These are phyloP conservation scores for Neodon shergylaensis DNA, from an alignment of 2,113 vertebrate species.

Conservation along the genomic window DNA sequence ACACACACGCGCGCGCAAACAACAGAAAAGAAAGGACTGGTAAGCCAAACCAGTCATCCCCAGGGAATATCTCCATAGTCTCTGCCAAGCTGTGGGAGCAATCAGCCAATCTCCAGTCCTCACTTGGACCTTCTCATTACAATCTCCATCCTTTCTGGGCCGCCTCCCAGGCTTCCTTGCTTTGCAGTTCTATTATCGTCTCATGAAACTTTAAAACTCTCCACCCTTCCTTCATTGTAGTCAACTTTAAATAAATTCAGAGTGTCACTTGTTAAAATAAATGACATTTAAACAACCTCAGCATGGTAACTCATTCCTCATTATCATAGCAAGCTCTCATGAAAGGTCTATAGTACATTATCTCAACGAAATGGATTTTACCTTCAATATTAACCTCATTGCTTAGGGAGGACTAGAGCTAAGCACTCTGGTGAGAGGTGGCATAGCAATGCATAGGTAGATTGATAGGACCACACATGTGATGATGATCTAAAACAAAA, in stretches of 20 bases:
- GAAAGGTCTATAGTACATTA: slow-evolving; percentile 82
- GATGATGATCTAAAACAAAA: slow-evolving; percentile 77
- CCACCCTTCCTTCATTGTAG: slow-evolving; percentile 78
- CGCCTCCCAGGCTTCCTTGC: slow-evolving; percentile 45
- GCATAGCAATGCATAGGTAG: slow-evolving; percentile 66
- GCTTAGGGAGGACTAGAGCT: slow-evolving; percentile 78
- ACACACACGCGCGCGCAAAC: no score
- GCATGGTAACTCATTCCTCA: slow-evolving; percentile 80
- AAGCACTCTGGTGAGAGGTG: slow-evolving; percentile 73
- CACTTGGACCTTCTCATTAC: background rate
- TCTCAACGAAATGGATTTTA: slow-evolving; percentile 80
- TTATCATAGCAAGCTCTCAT: slow-evolving; percentile 80
- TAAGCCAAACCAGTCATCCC: background rate
- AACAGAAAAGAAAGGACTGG: background rate
- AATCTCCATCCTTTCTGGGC: slow-evolving; percentile 36
- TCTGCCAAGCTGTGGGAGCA: background rate
- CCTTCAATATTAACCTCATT: slow-evolving; percentile 82
- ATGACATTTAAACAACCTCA: slow-evolving; percentile 82
- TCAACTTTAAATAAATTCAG: slow-evolving; percentile 82
- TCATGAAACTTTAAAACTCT: slow-evolving; percentile 81
- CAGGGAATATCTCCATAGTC: background rate
- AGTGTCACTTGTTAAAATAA: slow-evolving; percentile 82
- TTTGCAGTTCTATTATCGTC: slow-evolving; percentile 70
- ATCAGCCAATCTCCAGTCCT: background rate
- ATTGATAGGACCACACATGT: slow-evolving; percentile 71